phyloP scores from a whole-genome alignment of 1,140 invertebrate species.

The Heliothis virescens region DNA sequence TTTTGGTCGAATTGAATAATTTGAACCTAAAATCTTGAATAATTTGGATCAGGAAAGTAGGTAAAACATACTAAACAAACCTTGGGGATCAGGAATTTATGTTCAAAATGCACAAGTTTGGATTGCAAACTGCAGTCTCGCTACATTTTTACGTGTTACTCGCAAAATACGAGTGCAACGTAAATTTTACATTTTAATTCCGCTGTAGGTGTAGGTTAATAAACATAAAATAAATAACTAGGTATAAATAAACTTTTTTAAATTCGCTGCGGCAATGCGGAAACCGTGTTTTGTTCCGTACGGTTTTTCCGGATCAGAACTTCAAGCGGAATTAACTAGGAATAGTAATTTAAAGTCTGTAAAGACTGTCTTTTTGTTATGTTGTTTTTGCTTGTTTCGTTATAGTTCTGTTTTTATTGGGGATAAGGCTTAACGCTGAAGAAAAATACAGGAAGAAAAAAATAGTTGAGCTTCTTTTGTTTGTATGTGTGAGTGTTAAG shows the following conservation, averaged over 20 bases:
- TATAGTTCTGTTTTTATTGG: background rate
- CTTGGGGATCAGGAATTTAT: constrained; percentile 32
- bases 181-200: constrained; percentile 38
- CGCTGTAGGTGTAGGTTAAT: background rate
- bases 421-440: background rate
- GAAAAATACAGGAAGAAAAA: background rate
- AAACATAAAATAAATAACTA: constrained; percentile 3
- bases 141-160: constrained; percentile 31
- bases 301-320: background rate
- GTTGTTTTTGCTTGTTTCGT: constrained; percentile 3
- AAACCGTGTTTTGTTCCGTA: background rate
- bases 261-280: constrained; percentile 1
- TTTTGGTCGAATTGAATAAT: no score
- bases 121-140: constrained; percentile 17
- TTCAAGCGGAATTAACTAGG: constrained; percentile 8
- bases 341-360: constrained; percentile 17
- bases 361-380: background rate
- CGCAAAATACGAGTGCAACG: constrained; percentile 1
- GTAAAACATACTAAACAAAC: background rate
- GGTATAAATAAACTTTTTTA: constrained; percentile 2
- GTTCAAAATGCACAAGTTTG: constrained; percentile 33
- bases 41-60: background rate
- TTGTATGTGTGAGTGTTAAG: no score
- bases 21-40: no score
- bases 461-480: no score